Evolutionary conservation across 2,113 vertebrate genomes (phyloP).

Genomic region (Pandion haliaetus): DNA sequence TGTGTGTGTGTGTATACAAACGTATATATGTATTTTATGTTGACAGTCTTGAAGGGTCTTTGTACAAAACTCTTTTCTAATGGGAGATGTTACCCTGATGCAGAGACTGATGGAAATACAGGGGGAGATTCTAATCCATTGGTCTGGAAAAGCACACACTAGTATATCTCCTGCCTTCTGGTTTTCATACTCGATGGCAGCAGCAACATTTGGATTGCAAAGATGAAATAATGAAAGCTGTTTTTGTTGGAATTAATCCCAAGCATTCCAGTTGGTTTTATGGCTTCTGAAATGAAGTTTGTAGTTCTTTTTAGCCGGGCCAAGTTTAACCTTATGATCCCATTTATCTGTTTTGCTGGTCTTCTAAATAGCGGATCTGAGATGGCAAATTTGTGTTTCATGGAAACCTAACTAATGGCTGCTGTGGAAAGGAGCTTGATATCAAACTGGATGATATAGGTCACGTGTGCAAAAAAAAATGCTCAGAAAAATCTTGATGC

Average conservation of each 20-base stretch:
- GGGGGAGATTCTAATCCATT: background rate
- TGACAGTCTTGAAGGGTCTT: background rate
- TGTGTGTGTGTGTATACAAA: background rate
- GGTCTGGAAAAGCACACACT: background rate
- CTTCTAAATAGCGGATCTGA: conserved; percentile 15
- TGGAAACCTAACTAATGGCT: background rate
- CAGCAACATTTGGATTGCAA: background rate
- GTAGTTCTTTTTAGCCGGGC: background rate
- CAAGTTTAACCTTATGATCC: conserved; percentile 39
- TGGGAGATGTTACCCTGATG: rapidly evolving
- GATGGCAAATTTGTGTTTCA: background rate
- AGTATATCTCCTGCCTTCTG: background rate
- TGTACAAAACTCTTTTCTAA: background rate
- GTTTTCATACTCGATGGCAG: background rate
- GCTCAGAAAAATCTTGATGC: background rate
- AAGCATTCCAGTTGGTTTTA: conserved; percentile 48
- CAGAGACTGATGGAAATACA: background rate
- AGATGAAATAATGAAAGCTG: conserved; percentile 41
- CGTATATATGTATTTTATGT: background rate
- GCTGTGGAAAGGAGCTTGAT: background rate
- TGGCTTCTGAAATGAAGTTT: conserved; percentile 43
- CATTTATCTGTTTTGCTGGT: conserved; percentile 41
- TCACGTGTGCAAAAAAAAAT: background rate
- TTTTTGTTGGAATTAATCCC: conserved; percentile 16
- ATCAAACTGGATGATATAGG: background rate